A percentile compares a stretch with the other conserved stretches of the same genome.
phyloP scores from a whole-genome alignment of 1,140 invertebrate species.

The Apolygus lucorum region DNA sequence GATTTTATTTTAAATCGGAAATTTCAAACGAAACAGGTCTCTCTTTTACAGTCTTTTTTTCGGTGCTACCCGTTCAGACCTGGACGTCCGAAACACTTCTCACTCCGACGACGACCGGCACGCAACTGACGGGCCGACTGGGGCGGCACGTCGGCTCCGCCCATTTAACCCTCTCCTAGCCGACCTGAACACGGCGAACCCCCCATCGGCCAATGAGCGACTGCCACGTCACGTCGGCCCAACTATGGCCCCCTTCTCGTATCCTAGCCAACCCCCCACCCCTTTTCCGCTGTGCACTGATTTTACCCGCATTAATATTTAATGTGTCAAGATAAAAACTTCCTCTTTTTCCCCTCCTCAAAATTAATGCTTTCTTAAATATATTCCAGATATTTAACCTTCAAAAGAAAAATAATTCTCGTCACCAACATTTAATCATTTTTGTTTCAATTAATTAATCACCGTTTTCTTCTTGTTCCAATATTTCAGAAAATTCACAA shows the following conservation, averaged over 20 bases:
- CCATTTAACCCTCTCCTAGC: constrained; percentile 6
- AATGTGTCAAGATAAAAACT: constrained; percentile 19
- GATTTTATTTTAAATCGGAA: too few species aligned
- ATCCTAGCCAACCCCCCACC: constrained; percentile 4
- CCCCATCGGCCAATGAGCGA: not conserved
- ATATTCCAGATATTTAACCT: constrained; percentile 18
- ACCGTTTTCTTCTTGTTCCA: too few species aligned
- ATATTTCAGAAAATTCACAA: too few species aligned
- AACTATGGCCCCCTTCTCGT: constrained; percentile 18
- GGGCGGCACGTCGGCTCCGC: constrained; percentile 1
- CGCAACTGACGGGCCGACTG: not conserved
- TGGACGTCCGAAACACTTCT: not conserved
- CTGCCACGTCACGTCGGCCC: constrained; percentile 8
- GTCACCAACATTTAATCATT: too few species aligned
- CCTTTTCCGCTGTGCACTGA: constrained; percentile 5
- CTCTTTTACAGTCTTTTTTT: not conserved
- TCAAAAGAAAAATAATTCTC: too few species aligned
- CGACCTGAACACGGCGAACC: not conserved
- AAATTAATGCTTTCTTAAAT: constrained; percentile 15
- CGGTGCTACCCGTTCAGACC: not conserved
- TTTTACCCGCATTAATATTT: constrained; percentile 21
- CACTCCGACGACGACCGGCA: constrained; percentile 16
- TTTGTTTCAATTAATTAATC: too few species aligned
- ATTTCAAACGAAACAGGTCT: too few species aligned
- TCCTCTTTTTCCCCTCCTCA: not conserved